Percentiles rank a stretch among this genome's conserved stretches.
Conservation (phyloP, 2,888 invertebrate genomes). For the Drosophila quinaria region DNA sequence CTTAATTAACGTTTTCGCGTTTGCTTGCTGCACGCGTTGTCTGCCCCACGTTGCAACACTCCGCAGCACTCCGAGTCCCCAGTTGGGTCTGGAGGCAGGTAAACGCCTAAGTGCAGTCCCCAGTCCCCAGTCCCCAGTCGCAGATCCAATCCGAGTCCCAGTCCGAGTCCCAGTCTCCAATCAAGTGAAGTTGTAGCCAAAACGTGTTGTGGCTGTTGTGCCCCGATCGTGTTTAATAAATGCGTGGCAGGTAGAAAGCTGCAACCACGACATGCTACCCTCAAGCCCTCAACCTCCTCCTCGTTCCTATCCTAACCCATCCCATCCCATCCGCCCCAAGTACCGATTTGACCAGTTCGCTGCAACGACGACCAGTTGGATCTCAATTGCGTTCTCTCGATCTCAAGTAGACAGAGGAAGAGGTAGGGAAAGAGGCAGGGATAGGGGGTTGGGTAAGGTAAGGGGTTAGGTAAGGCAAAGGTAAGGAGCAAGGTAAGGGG, state of each 20-base stretch:
- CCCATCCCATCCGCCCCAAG: slow-evolving; percentile 13
- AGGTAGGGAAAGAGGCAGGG: not conserved
- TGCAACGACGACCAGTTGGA: slow-evolving; percentile 50
- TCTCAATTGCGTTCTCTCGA: slow-evolving; percentile 49
- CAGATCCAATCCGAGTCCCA: slow-evolving; percentile 31
- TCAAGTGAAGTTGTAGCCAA: slow-evolving; percentile 78
- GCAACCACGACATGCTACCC: slow-evolving; percentile 24
- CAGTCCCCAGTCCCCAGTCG: slow-evolving; percentile 24
- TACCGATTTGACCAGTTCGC: slow-evolving; percentile 58
- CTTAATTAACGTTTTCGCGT: slow-evolving; percentile 86
- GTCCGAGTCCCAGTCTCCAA: slow-evolving; percentile 55
- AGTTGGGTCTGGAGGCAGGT: slow-evolving; percentile 18
- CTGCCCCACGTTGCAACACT: not conserved
- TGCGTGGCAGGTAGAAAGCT: slow-evolving; percentile 78
- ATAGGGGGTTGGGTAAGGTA: too few relatives aligned
- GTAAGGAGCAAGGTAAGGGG: not conserved
- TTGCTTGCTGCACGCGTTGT: slow-evolving; percentile 69
- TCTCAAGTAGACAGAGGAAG: slow-evolving; percentile 1
- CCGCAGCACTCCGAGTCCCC: not conserved
- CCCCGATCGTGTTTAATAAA: slow-evolving; percentile 76
- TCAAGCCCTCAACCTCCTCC: slow-evolving; percentile 3
- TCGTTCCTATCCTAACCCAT: not conserved
- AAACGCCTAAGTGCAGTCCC: slow-evolving; percentile 26
- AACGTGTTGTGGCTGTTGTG: slow-evolving; percentile 63
- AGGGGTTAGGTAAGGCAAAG: too few relatives aligned